Base-by-base conservation (phyloP, 2,113 vertebrate genomes). In the Pyxicephalus adspersus region DNA sequence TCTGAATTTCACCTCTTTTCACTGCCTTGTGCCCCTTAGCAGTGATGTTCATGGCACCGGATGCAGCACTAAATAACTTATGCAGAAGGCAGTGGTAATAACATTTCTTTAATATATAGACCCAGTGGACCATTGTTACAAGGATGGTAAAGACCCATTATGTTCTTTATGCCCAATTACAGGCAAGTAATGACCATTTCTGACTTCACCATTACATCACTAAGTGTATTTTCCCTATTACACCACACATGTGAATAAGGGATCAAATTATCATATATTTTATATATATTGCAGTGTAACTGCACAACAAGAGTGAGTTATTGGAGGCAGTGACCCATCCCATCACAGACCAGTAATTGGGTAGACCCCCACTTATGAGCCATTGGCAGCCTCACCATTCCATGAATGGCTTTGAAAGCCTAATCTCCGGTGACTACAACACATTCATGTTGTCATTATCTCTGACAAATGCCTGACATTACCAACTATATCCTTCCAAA, bases 261-360 rank as follows among this genome's bases (percentile, higher is more conserved):
- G 28, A 18, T 31, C 20, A 26, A 9, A 72, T 72, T 50, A 29
- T 51, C 29, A 61, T 81, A 29, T 45, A 26, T 3, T n/a, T n/a
- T 64, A 31, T 31, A 45, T 50, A 9, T 45, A 64, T 26, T 64
- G 8, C 34, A 28, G 23, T 60, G 73, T 50, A 25, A 73, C 20
- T 57, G 50, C 50, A 22, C 25, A 81, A 81, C 22, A 20, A 57
- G 60, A 51, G 20, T 73, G 79, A 81, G 68, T 81, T 73, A 81
- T 81, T 73, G 58, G 57, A 74, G 50, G 19, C 79, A 45, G n/a
- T 81, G 79, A 81, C 79, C 68, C 79, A 38, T 81, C 25, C 31
- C 57, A 61, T 55, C 26, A 23, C 25, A 71, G 50, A 25, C 68
- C 52, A 23, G 55, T 81, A 81, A 60, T 64, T 74, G 60, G 45